Evolutionary conservation across 1,140 invertebrate species (phyloP).

Genomic region (Dysdera silvatica): DNA sequence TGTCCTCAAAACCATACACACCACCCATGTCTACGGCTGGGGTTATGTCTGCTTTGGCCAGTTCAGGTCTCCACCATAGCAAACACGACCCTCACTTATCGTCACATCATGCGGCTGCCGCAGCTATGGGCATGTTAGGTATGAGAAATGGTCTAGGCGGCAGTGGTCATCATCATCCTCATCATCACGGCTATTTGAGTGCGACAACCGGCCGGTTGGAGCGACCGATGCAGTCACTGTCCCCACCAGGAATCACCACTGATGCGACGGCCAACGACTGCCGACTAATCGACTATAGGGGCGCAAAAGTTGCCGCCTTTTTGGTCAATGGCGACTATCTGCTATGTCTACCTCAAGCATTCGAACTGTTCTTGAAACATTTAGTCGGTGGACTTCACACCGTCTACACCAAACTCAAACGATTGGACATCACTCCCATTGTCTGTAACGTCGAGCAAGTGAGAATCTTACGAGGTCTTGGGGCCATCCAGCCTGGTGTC

Average conservation of each 20-base stretch:
- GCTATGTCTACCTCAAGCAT: constrained; percentile 95
- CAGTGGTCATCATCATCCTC: too few species aligned
- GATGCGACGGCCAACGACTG: constrained; percentile 92
- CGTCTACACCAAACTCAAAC: constrained; percentile 96
- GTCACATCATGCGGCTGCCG: too few species aligned
- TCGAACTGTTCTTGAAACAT: constrained; percentile 98
- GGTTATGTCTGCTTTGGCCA: not conserved
- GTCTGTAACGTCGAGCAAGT: constrained; percentile 99
- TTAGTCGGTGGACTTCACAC: constrained; percentile 96
- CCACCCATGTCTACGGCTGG: constrained; percentile 16
- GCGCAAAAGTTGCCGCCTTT: constrained; percentile 94
- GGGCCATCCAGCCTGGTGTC: constrained; percentile 97
- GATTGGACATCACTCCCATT: constrained; percentile 93
- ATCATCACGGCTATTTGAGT: constrained; percentile 14
- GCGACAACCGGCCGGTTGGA: not conserved
- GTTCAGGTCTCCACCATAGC: constrained; percentile 8
- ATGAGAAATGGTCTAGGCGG: constrained; percentile 25
- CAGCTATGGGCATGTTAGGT: constrained; percentile 25
- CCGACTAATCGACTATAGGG: constrained; percentile 91
- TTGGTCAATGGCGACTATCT: constrained; percentile 95
- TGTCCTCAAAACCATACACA: constrained; percentile 26
- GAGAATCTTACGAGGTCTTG: constrained; percentile 87
- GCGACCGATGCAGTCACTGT: constrained; percentile 21
- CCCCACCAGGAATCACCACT: constrained; percentile 48
- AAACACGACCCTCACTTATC: too few species aligned